phyloP scores from a whole-genome alignment of 1,140 invertebrate genomes.

The Venustaconcha ellipsiformis region DNA sequence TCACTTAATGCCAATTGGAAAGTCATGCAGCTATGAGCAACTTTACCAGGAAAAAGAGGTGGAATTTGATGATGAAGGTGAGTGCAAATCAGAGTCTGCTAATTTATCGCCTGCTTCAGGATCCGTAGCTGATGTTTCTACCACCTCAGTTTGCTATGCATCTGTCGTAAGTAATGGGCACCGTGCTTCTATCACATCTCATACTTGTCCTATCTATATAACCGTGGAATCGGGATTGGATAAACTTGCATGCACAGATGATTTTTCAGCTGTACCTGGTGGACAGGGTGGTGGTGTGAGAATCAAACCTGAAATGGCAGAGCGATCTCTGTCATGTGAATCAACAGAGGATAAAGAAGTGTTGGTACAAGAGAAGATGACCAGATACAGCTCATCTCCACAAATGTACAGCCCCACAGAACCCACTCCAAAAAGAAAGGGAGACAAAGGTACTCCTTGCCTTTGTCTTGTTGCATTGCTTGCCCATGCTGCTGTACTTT shows the following conservation, averaged over 20 bases:
- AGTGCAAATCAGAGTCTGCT: constrained; percentile 23
- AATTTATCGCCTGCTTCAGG: constrained; percentile 24
- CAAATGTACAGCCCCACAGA: constrained; percentile 29
- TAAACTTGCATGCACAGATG: constrained; percentile 31
- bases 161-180: constrained; percentile 10
- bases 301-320: constrained; percentile 16
- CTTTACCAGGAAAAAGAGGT: constrained; percentile 42
- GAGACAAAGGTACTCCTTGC: constrained; percentile 31
- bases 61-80: constrained; percentile 19
- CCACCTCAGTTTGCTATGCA: not conserved
- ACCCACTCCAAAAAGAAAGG: not conserved
- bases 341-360: constrained; percentile 15
- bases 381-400: constrained; percentile 32
- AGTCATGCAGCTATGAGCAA: constrained; percentile 56
- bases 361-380: not conserved
- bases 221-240: constrained; percentile 51
- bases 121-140: constrained; percentile 11
- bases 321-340: constrained; percentile 43
- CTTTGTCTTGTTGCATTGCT: constrained; percentile 9
- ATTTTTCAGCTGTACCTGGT: not conserved
- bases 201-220: constrained; percentile 46
- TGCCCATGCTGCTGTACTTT: not conserved
- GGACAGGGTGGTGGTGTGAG: constrained; percentile 7
- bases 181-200: constrained; percentile 19
- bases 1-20: constrained; percentile 37